Evolutionary conservation across 2,797 vertebrate genomes (phyloP).

Genomic region (Pantherophis vulpinus): DNA sequence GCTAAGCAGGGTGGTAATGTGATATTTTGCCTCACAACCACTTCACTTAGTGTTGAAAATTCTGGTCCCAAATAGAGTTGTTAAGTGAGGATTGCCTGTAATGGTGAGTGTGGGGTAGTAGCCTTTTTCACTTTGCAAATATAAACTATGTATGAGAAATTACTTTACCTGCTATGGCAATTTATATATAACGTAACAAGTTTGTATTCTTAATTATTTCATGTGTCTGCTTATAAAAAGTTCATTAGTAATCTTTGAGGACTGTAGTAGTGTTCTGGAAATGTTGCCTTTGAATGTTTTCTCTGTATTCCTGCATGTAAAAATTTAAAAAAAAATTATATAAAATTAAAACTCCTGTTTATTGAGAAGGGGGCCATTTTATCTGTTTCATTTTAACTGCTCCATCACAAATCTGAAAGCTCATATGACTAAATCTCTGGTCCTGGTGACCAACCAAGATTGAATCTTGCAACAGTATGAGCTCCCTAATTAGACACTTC

Average conservation of each 20-base stretch:
- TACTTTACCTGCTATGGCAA: neutral
- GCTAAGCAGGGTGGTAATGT: neutral
- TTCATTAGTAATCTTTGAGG: neutral
- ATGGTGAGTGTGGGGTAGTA: neutral
- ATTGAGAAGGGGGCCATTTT: too few species aligned
- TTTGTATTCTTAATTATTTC: neutral
- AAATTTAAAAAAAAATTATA: neutral
- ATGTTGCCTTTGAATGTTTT: neutral
- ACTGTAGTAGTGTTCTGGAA: neutral
- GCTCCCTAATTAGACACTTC: neutral
- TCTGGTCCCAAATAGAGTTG: neutral
- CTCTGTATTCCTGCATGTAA: neutral
- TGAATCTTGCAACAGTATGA: neutral
- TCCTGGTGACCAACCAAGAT: too few species aligned
- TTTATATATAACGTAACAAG: neutral
- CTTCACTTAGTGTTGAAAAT: neutral
- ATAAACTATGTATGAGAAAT: neutral
- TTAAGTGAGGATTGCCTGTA: neutral
- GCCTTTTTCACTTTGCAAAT: neutral
- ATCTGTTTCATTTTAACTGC: too few species aligned
- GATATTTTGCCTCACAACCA: neutral
- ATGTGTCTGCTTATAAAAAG: neutral
- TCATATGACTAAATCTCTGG: too few species aligned
- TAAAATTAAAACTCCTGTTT: neutral
- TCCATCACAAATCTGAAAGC: too few species aligned